phyloP scores from a whole-genome alignment of 2,113 vertebrate species.

The Ondatra zibethicus region DNA sequence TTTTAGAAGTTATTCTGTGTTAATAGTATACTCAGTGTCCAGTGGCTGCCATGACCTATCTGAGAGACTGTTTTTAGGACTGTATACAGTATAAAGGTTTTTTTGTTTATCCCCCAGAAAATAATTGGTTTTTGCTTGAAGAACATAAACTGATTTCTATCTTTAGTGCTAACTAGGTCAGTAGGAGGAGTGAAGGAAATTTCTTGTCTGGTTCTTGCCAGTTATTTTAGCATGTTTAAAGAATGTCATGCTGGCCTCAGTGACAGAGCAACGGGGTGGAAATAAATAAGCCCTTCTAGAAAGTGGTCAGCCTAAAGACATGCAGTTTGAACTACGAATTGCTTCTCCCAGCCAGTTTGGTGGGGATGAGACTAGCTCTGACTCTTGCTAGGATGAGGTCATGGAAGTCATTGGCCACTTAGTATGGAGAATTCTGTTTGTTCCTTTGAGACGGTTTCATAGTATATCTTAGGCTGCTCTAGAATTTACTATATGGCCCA shows the following conservation, averaged over 20 bases:
- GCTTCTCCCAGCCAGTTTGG: neutral
- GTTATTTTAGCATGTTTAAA: slow-evolving; percentile 63
- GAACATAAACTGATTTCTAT: slow-evolving; percentile 67
- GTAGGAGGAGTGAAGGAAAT: slow-evolving; percentile 63
- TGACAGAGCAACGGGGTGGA: slow-evolving; percentile 19
- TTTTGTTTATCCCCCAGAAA: neutral
- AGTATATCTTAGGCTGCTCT: neutral
- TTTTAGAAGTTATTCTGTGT: slow-evolving; percentile 40
- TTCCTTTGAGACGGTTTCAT: neutral
- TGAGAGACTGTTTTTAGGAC: slow-evolving; percentile 37
- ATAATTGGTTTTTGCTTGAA: slow-evolving; percentile 25
- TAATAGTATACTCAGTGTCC: neutral
- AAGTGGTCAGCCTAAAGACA: neutral
- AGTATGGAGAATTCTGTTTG: neutral
- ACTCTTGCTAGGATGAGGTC: slow-evolving; percentile 5
- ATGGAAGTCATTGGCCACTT: neutral
- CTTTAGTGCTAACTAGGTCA: slow-evolving; percentile 64
- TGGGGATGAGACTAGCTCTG: neutral
- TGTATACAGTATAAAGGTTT: slow-evolving; percentile 4
- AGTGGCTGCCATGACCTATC: neutral
- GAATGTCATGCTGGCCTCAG: slow-evolving; percentile 21
- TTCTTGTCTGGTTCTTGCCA: slow-evolving; percentile 12
- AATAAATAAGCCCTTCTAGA: slow-evolving; percentile 8
- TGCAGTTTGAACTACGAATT: neutral
- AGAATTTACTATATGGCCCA: neutral